Base-by-base conservation (phyloP, 2,113 vertebrate genomes). In the Ascaphus truei region DNA sequence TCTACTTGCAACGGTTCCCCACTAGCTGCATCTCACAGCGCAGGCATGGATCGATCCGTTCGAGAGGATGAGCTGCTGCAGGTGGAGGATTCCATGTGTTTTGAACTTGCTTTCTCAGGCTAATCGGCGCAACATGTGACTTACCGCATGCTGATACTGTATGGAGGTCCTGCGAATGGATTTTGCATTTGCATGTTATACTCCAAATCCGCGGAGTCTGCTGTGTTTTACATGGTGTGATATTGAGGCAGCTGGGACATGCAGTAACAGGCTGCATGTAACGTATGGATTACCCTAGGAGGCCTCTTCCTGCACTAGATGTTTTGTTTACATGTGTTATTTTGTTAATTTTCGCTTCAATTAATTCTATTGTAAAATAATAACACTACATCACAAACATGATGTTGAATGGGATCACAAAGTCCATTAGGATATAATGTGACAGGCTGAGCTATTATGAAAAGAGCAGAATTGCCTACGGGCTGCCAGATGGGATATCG, bases 251-350 rank as follows among this genome's bases (percentile, higher is more conserved):
- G 31, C 52, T 67, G 39, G 51, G 27, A 26, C 25, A 51, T 26
- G 11, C 23, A 26, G n/a, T 57, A 29, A 67, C 39, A 26, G 39
- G 10, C 29, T 47, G 37, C 27, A 34, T n/a, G 11, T 18, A 67
- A 34, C 51, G 57, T 56, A 67, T 33, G 51, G 36, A 45, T 47
- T 33, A 43, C 27, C 29, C 27, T 39, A 57, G 39, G 64, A 53
- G 50, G 50, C 36, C 34, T 52, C 10, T 50, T 64, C 10, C 31
- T 16, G 61, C 45, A 37, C 62, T 50, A 64, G 22, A 48, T 37
- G 43, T n/a, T 50, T 37, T 64, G 30, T 51, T 51, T 64, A 27
- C 39, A 37, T 26, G 58, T 61, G 45, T 31, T 64, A 51, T 64
- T 51, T 64, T 26, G 47, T 29, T 64, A 51, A 50, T 64, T 51